Evolutionary conservation across 1,140 invertebrate genomes (phyloP), one percentile per base, ranked within the genome.

Genomic region (Aphaenogaster ashmeadi): DNA sequence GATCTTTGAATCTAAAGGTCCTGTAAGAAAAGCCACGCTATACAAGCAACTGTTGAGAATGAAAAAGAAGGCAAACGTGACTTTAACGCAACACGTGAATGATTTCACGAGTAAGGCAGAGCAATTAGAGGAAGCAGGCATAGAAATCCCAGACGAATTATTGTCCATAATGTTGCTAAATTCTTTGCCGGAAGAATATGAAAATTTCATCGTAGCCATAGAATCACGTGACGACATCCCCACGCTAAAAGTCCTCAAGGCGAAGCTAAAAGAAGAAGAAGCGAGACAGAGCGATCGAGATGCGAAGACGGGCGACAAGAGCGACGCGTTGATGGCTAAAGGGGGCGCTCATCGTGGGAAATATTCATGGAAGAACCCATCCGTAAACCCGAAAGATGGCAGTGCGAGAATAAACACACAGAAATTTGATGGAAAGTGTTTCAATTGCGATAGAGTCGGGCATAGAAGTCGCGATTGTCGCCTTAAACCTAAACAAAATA

Each of bases 151-250:
- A 0, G 44, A 80, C 0, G 66, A 80, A 8, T 13, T 87, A 33
- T 4, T 87, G 0, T 87, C 56, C 0, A 87, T 87, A 62, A 80
- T 79, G 56, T 2, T 87, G 0, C 0, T 87, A 38, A 15, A 2
- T 18, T 87, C 66, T 0, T 21, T 87, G 56, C 60, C 69, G 9
- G 4, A 6, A 0, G 21, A 75, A 4, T 87, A 21, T 5, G 78
- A 87, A 58, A 87, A 81, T 4, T 81, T 81, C 1, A 74, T 44
- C 2, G 58, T 87, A 1, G 86, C 86, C 0, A 74, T 87, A 0
- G 67, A 87, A 7, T 81, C 77, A 0, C 56, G 69, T 0, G 86
- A 87, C 0, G 69, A 81, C 0, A 62, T 87, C 18, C 47, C 85
- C 0, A 54, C 67, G 0, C n/a, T 87, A 0, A 62, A 87, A 0